Percentiles rank a stretch among this genome's conserved stretches.
These are phyloP conservation scores for Lordiphosa clarofinis DNA, from an alignment of 1,140 invertebrate genomes.

Conservation along the genomic window DNA sequence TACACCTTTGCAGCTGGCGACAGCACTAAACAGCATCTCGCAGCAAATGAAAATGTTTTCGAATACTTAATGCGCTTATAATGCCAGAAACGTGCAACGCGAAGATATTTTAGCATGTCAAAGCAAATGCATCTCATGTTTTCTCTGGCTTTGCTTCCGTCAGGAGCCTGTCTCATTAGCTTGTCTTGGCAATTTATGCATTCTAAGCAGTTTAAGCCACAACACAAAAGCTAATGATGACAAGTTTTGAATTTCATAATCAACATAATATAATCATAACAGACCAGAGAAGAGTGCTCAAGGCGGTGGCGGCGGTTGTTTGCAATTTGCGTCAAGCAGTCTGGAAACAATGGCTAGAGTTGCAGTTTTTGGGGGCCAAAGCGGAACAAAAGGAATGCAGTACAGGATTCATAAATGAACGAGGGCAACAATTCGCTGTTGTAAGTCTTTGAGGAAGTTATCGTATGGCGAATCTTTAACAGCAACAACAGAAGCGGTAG, in stretches of 20 bases:
- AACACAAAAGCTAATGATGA: conserved; percentile 29
- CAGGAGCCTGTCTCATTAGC: conserved; percentile 62
- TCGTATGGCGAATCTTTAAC: neutral
- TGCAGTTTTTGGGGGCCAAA: neutral
- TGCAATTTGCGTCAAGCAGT: conserved; percentile 27
- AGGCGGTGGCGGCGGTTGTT: conserved; percentile 32
- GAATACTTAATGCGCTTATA: conserved; percentile 69
- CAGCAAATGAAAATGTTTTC: conserved; percentile 55
- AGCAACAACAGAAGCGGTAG: conserved; percentile 3
- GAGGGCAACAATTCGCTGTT: conserved; percentile 1
- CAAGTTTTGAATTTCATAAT: conserved; percentile 65
- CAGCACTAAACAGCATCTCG: conserved; percentile 1
- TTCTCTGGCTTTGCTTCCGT: conserved; percentile 43
- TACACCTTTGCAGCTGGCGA: conserved; percentile 20
- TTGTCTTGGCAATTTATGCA: conserved; percentile 45
- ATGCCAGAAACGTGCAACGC: conserved; percentile 55
- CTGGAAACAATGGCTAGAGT: conserved; percentile 30
- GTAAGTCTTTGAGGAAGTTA: no score
- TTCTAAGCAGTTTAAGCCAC: conserved; percentile 49
- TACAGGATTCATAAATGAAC: conserved; percentile 28
- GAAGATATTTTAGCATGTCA: conserved; percentile 59
- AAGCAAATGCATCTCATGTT: conserved; percentile 29
- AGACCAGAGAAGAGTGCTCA: conserved; percentile 14
- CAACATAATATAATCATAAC: conserved; percentile 42
- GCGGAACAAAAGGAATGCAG: conserved; percentile 17